Percentiles rank a stretch among this genome's conserved stretches.
Evolutionary conservation across 2,113 vertebrate genomes (phyloP).

Genomic region (Forbesichthys agassizii): DNA sequence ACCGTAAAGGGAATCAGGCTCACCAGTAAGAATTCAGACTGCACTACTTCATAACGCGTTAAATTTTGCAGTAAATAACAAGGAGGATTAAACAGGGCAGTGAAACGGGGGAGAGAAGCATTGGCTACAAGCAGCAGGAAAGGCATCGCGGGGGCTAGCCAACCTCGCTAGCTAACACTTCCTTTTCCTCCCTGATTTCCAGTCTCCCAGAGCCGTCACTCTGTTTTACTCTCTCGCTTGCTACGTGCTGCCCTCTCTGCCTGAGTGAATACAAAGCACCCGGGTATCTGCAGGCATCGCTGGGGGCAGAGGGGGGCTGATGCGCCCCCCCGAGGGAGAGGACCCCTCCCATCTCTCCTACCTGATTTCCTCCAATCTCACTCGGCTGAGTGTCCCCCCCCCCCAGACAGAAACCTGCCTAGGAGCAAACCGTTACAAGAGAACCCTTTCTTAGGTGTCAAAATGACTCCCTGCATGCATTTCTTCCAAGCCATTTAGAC

Average conservation of each 20-base stretch:
- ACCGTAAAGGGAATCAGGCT: too few species aligned
- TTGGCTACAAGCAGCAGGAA: constrained; percentile 63
- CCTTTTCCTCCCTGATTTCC: background rate
- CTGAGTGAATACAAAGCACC: constrained; percentile 38
- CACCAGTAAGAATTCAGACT: too few species aligned
- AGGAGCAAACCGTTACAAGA: background rate
- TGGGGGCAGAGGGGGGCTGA: constrained; percentile 33
- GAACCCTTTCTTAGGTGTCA: constrained; percentile 13
- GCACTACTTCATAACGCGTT: too few species aligned
- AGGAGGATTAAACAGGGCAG: background rate
- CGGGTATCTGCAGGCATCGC: constrained; percentile 45
- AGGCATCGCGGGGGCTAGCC: constrained; percentile 39
- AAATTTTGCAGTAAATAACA: background rate
- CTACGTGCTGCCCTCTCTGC: background rate
- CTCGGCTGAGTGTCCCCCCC: background rate
- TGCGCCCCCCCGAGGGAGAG: background rate
- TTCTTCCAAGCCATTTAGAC: constrained; percentile 43
- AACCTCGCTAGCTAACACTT: constrained; percentile 15
- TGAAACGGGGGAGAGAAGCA: constrained; percentile 23
- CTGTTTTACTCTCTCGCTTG: background rate
- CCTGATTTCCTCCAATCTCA: background rate
- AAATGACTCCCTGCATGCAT: constrained; percentile 31
- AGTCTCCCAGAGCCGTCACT: background rate
- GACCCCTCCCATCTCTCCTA: background rate
- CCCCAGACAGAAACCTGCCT: background rate